phyloP scores from a whole-genome alignment of 92 coral and sea anemone species.

The Muricea muricata region DNA sequence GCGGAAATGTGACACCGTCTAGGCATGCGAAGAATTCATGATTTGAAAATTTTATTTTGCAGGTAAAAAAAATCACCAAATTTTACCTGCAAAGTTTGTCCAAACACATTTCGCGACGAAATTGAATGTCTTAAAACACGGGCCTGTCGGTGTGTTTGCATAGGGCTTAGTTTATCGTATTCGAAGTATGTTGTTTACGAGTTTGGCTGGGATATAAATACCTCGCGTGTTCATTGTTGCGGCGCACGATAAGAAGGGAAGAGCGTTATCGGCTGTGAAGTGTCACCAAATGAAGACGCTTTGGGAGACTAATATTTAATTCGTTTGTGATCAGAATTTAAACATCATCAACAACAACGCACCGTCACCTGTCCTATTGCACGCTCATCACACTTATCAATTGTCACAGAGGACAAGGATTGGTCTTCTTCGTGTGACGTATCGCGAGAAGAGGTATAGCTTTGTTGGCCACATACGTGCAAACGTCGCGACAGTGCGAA shows the following conservation, averaged over 20 bases:
- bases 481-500: neutral
- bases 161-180: slow-evolving; percentile 14
- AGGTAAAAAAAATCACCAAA: neutral
- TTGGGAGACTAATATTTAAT: neutral
- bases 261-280: neutral
- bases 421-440: slow-evolving; percentile 28
- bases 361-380: slow-evolving; percentile 27
- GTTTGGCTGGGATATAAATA: slow-evolving; percentile 16
- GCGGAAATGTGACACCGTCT: slow-evolving; percentile 16
- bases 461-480: neutral
- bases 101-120: neutral
- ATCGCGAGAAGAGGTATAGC: neutral
- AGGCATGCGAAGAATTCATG: slow-evolving; percentile 29
- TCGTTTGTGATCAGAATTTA: slow-evolving; percentile 24
- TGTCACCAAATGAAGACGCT: neutral
- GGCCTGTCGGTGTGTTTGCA: neutral
- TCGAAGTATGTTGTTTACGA: slow-evolving; percentile 22
- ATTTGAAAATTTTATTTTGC: neutral
- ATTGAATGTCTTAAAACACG: neutral
- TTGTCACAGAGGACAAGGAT: slow-evolving; percentile 13
- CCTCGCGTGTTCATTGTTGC: slow-evolving; percentile 11
- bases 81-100: neutral
- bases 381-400: neutral
- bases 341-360: slow-evolving; percentile 19
- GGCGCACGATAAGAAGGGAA: neutral